Evolutionary conservation across 2,797 vertebrate genomes (phyloP).

Genomic region (Clangula hyemalis): DNA sequence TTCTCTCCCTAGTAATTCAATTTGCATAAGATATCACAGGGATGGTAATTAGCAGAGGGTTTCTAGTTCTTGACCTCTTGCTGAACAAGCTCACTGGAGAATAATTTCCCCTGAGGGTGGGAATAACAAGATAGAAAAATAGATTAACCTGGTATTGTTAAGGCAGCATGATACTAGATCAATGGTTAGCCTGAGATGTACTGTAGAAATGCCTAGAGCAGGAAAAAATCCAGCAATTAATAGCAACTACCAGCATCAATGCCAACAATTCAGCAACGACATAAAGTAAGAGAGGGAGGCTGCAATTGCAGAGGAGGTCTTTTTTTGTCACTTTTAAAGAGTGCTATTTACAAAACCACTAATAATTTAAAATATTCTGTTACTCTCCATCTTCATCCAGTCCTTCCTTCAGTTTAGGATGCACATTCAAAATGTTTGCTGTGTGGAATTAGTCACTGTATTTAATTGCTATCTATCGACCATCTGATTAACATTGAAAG

Average conservation of each 20-base stretch:
- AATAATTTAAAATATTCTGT: background rate
- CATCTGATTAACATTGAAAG: slow-evolving; percentile 48
- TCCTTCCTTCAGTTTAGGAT: background rate
- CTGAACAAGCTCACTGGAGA: slow-evolving; percentile 50
- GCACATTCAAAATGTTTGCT: background rate
- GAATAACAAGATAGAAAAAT: slow-evolving; percentile 67
- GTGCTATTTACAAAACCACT: slow-evolving; percentile 11
- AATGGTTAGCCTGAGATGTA: slow-evolving; percentile 53
- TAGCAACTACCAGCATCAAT: slow-evolving; percentile 42
- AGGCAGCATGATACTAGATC: slow-evolving; percentile 52
- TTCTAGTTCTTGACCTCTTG: slow-evolving; percentile 68
- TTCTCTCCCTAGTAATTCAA: slow-evolving; percentile 26
- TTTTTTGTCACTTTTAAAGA: slow-evolving; percentile 29
- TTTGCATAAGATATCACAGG: slow-evolving; percentile 47
- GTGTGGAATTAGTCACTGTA: background rate
- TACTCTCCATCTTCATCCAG: background rate
- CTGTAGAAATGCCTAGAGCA: slow-evolving; percentile 48
- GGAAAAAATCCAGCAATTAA: slow-evolving; percentile 56
- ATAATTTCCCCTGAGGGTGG: slow-evolving; percentile 41
- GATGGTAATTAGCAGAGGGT: slow-evolving; percentile 60
- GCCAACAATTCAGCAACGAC: slow-evolving; percentile 30
- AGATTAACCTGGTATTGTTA: slow-evolving; percentile 62
- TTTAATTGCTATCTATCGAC: slow-evolving; percentile 32
- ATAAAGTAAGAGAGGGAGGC: background rate
- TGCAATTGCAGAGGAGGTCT: background rate